Conservation (phyloP, 2,113 vertebrate genomes). For the Axis porcinus region DNA sequence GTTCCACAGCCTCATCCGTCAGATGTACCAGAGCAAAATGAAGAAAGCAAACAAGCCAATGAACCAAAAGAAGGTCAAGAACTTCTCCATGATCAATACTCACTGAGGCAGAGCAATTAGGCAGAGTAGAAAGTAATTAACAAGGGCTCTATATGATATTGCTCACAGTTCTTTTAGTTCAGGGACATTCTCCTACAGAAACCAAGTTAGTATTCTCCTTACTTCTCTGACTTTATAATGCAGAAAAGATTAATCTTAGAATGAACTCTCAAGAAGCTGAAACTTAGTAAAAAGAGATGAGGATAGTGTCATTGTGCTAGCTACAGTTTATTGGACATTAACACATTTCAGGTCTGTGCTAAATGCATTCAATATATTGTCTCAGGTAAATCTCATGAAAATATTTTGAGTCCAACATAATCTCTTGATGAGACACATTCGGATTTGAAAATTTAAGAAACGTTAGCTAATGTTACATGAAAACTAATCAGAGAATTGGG, state of each 20-base stretch:
- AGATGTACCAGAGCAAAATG: not conserved
- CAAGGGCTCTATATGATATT: not conserved
- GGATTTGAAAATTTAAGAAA: not conserved
- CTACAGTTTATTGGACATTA: not conserved
- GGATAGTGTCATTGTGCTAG: not conserved
- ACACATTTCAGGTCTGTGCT: not conserved
- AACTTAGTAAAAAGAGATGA: not conserved
- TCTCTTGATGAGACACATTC: not conserved
- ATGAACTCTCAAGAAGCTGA: not conserved
- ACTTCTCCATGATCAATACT: not conserved
- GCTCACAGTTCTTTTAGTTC: not conserved
- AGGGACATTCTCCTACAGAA: not conserved
- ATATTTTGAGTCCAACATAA: not conserved
- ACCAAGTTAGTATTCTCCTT: not conserved
- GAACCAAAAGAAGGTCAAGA: not conserved
- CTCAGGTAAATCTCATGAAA: not conserved
- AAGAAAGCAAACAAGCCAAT: not conserved
- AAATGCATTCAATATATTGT: not conserved
- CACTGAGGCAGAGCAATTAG: not conserved
- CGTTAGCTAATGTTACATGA: not conserved
- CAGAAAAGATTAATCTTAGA: not conserved
- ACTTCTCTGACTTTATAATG: not conserved
- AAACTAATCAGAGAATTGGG: not conserved
- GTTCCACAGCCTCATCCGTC: not conserved
- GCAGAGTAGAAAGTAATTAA: not conserved